Conservation (phyloP, 1,140 invertebrate species). For the Batillaria attramentaria region DNA sequence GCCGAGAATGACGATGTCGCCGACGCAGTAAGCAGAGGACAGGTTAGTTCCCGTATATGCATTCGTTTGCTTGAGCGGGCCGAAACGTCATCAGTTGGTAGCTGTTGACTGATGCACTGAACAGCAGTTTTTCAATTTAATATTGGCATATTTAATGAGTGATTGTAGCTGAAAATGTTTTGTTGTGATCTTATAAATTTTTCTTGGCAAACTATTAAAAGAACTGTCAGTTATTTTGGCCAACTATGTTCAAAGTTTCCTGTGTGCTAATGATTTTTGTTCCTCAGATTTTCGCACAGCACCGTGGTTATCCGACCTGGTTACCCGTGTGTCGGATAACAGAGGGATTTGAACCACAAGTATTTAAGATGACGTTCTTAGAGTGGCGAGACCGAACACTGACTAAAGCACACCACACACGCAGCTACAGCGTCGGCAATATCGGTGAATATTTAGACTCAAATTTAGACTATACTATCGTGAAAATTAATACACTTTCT, state of each 20-base stretch:
- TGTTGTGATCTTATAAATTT: no score
- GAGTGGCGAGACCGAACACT: conserved; percentile 47
- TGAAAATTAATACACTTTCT: no score
- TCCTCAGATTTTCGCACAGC: conserved; percentile 46
- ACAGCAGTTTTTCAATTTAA: neutral
- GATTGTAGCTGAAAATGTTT: no score
- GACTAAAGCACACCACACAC: conserved; percentile 35
- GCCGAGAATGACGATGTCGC: conserved; percentile 18
- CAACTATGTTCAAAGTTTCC: neutral
- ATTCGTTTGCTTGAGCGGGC: neutral
- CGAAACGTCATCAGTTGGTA: neutral
- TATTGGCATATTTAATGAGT: no score
- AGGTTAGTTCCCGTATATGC: conserved; percentile 3
- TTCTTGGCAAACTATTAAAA: no score
- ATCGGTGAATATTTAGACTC: no score
- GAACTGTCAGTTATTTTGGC: neutral
- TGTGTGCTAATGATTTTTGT: neutral
- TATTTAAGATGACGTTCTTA: conserved; percentile 46
- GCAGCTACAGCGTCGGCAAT: conserved; percentile 46
- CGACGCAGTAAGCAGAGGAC: conserved; percentile 11
- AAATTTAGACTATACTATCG: no score
- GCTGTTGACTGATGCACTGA: neutral
- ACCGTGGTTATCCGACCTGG: conserved; percentile 42
- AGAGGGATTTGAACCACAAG: conserved; percentile 45
- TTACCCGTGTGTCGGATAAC: conserved; percentile 43